phyloP scores from a whole-genome alignment of 2,888 invertebrate genomes.

The Silvanus unidentatus region DNA sequence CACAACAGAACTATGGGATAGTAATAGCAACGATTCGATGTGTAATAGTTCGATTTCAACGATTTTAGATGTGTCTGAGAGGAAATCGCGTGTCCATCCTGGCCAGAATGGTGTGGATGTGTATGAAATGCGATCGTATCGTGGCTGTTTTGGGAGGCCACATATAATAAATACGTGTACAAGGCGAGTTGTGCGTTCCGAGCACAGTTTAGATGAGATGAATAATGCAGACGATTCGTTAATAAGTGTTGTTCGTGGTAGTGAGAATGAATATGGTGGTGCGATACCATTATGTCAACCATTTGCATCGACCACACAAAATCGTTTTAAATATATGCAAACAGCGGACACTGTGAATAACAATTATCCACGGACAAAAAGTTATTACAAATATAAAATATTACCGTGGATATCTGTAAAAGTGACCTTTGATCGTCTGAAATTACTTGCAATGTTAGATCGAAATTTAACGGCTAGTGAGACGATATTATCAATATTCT shows the following conservation, averaged over 20 bases:
- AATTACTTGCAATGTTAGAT: slow-evolving; percentile 87
- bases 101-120: slow-evolving; percentile 10
- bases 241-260: slow-evolving; percentile 16
- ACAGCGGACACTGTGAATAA: slow-evolving; percentile 39
- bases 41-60: slow-evolving; percentile 50
- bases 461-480: slow-evolving; percentile 80
- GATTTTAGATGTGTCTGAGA: slow-evolving; percentile 33
- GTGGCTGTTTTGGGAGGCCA: too few relatives aligned
- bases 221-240: slow-evolving; percentile 17
- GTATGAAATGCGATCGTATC: slow-evolving; percentile 11
- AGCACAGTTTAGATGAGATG: slow-evolving; percentile 11
- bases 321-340: slow-evolving; percentile 54
- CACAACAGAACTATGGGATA: slow-evolving; percentile 35
- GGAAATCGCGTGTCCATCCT: slow-evolving; percentile 13
- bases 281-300: slow-evolving; percentile 39
- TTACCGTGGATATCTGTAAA: slow-evolving; percentile 62
- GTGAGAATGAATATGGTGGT: slow-evolving; percentile 53
- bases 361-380: slow-evolving; percentile 35
- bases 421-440: slow-evolving; percentile 87
- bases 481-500: slow-evolving; percentile 71
- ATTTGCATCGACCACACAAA: slow-evolving; percentile 40
- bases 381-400: slow-evolving; percentile 71
- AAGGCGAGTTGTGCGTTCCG: neutral
- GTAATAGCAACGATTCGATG: slow-evolving; percentile 44
- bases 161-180: neutral